Evolutionary conservation across 2,888 invertebrate genomes (phyloP).

Genomic region (Elegia similella): DNA sequence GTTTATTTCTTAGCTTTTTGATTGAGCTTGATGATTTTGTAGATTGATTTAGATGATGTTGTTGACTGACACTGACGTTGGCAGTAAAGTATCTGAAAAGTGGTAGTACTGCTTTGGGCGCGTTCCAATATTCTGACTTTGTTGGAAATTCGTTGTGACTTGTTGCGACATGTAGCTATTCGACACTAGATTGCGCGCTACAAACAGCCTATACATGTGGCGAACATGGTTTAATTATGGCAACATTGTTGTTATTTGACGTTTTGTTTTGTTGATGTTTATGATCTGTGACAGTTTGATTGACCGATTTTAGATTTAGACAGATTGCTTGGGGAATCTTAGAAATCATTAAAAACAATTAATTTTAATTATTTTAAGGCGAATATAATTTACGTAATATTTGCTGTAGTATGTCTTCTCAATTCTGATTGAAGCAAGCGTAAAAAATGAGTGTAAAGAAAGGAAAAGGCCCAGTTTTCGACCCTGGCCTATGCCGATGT

Average conservation of each 20-base stretch:
- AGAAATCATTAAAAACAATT: no score
- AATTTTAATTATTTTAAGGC: no score
- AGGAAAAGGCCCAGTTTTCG: constrained; percentile 59
- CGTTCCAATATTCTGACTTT: no score
- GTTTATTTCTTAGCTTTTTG: not conserved
- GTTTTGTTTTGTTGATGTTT: no score
- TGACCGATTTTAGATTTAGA: no score
- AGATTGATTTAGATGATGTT: not conserved
- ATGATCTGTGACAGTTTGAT: no score
- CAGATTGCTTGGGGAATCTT: no score
- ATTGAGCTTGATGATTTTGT: not conserved
- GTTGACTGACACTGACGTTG: not conserved
- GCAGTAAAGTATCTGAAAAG: not conserved
- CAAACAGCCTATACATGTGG: not conserved
- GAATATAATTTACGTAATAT: no score
- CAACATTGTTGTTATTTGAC: no score
- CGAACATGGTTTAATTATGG: no score
- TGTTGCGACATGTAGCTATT: no score
- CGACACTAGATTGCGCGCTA: not conserved
- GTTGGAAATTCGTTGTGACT: no score
- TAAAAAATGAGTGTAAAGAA: constrained; percentile 48
- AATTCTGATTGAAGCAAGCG: not conserved
- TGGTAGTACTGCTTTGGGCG: not conserved
- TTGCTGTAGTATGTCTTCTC: not conserved
- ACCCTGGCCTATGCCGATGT: constrained; percentile 66